Conservation (phyloP, 2,888 invertebrate species). For the Cloeon dipterum region DNA sequence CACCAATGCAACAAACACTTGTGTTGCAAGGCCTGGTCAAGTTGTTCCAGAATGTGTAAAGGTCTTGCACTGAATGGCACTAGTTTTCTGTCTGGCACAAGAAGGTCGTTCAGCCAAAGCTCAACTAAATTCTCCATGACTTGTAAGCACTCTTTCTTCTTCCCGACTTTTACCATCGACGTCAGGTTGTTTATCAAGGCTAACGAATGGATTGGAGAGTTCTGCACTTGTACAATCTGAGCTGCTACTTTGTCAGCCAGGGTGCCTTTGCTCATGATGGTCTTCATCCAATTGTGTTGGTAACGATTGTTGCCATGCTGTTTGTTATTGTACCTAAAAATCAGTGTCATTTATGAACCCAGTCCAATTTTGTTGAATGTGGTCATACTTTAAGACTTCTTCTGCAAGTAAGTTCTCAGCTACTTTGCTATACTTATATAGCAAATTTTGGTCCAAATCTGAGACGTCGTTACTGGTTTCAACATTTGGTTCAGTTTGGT, state of each 20-base stretch:
- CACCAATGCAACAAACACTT: constrained; percentile 56
- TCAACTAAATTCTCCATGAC: constrained; percentile 57
- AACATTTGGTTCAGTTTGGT: no score
- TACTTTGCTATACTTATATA: no score
- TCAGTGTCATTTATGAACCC: no score
- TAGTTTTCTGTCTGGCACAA: constrained; percentile 37
- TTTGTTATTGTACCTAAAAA: no score
- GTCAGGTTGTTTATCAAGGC: constrained; percentile 43
- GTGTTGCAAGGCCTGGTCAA: constrained; percentile 33
- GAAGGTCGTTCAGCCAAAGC: constrained; percentile 43
- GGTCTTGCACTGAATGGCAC: constrained; percentile 40
- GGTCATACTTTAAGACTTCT: no score
- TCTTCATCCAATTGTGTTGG: constrained; percentile 57
- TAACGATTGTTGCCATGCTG: no score
- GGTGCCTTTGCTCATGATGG: constrained; percentile 58
- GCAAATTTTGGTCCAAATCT: no score
- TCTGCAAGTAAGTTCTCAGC: no score
- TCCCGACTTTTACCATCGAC: constrained; percentile 51
- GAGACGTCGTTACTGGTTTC: no score
- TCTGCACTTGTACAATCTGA: constrained; percentile 54
- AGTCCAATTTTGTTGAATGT: no score
- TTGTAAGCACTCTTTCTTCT: constrained; percentile 44
- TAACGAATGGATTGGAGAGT: constrained; percentile 60
- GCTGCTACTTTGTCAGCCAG: constrained; percentile 71
- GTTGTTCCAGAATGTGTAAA: constrained; percentile 27